Evolutionary conservation across 2,113 vertebrate species (phyloP), one percentile per base, ranked within the genome.

Genomic region (Apteryx owenii): DNA sequence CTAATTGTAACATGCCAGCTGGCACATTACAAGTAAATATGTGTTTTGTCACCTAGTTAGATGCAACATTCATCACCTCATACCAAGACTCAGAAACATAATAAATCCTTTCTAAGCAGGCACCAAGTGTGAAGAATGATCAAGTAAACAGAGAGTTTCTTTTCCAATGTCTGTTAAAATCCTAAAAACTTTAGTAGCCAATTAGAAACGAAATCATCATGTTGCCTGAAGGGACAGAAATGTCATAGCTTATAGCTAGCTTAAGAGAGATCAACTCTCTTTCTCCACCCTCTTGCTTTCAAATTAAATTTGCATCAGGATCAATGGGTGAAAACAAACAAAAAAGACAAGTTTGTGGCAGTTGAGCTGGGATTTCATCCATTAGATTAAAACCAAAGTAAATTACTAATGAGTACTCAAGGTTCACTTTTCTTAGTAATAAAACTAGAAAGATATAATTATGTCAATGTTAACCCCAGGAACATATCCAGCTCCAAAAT

Each of bases 241-340:
- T 31, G 28, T 78, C 9, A 20, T 13, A 81, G 40, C 7, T 78
- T 23, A 51, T 8, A 4, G 8, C 36, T 38, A 38, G 36, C 36
- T 38, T 38, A 38, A 38, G 36, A 38, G 36, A 51, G 14, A 91
- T 40, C 36, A 83, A 61, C 33, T 81, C 77, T 71, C 70, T 65
- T 71, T 38, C 19, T 72, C 58, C 36, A 82, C 44, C 14, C 68
- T 89, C 16, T 10, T 70, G 72, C 38, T 62, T 89, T 44, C 14
- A 33, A 86, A 93, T 33, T 86, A 79, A 90, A 81, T 69, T 48
- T 85, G n/a, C 33, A 33, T 23, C 69, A 81, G 88, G 28, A 29
- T 56, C 25, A 84, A 19, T 12, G 14, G 44, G 40, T n/a, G 6
- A 81, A 78, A 89, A 65, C 25, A 91, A 79, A 50, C 10, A 23